Conservation (phyloP, 2,888 invertebrate genomes). For the Chrysolina haemoptera region DNA sequence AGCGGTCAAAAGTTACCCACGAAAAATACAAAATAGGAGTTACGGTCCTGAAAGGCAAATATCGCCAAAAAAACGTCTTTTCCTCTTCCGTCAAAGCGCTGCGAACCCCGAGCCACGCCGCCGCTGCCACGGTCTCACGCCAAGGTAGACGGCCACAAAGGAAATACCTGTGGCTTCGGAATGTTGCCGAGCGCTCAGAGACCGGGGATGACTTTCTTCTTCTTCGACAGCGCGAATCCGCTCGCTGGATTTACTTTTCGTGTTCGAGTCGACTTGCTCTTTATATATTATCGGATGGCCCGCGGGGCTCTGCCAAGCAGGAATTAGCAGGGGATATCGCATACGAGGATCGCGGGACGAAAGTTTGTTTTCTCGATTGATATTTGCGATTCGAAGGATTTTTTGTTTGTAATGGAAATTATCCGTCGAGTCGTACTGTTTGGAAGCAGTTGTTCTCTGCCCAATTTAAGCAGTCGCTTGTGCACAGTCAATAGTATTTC, state of each 20-base stretch:
- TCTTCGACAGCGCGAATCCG: conserved; percentile 14
- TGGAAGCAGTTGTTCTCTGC: too few relatives aligned
- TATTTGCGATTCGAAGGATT: background rate
- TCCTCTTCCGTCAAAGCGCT: too few relatives aligned
- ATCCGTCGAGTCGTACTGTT: too few relatives aligned
- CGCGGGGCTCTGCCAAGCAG: background rate
- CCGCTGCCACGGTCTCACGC: background rate
- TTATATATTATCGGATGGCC: background rate
- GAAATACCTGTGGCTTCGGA: conserved; percentile 64
- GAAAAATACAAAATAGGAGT: too few relatives aligned
- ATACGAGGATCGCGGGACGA: background rate
- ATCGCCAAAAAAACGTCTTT: too few relatives aligned
- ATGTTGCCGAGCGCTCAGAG: conserved; percentile 48
- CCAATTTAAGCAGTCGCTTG: too few relatives aligned
- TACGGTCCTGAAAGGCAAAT: too few relatives aligned
- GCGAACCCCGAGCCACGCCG: background rate
- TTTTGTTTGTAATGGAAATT: too few relatives aligned
- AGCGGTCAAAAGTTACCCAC: too few relatives aligned
- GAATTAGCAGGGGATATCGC: background rate
- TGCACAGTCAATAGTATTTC: too few relatives aligned
- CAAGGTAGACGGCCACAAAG: conserved; percentile 55
- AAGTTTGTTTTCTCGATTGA: conserved; percentile 8
- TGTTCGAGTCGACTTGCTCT: background rate
- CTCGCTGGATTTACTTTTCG: conserved; percentile 1
- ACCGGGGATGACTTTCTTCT: conserved; percentile 14